Evolutionary conservation across 2,113 vertebrate genomes (phyloP).

Genomic region (Gorsachius goisagi): DNA sequence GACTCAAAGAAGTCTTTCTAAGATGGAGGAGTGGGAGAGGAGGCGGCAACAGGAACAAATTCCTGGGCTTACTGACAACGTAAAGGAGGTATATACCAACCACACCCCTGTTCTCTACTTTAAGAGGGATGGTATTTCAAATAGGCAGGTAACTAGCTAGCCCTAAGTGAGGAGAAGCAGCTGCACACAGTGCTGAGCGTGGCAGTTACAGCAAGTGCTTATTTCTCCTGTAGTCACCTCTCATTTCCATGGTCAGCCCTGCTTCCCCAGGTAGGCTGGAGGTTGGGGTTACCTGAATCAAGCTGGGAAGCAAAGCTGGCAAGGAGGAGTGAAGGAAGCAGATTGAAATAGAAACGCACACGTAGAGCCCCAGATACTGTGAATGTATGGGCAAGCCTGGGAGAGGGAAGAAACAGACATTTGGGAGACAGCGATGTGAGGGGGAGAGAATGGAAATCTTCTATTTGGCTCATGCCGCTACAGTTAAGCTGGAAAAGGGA

Average conservation of each 20-base stretch:
- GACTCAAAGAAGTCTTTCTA: not conserved
- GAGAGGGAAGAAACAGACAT: not conserved
- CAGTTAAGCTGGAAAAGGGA: not conserved
- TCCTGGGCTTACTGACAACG: not conserved
- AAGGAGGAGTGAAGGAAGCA: not conserved
- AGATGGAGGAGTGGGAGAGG: not conserved
- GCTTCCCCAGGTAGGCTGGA: not conserved
- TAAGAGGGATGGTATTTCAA: not conserved
- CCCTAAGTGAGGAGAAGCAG: not conserved
- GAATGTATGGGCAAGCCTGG: not conserved
- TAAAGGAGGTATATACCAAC: not conserved
- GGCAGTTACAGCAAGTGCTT: accelerated
- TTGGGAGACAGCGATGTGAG: not conserved
- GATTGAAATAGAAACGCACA: not conserved
- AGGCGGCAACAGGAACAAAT: not conserved
- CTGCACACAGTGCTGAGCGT: not conserved
- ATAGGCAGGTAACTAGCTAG: not conserved
- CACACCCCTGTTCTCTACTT: not conserved
- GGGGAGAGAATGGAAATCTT: not conserved
- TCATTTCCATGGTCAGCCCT: not conserved
- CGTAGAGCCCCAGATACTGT: not conserved
- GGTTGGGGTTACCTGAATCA: not conserved
- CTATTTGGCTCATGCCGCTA: not conserved
- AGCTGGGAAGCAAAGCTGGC: not conserved
- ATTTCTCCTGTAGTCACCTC: not conserved